Percentiles rank a stretch among this genome's conserved stretches.
Evolutionary conservation across 2,797 vertebrate species (phyloP).

Genomic region (Hemibagrus guttatus): DNA sequence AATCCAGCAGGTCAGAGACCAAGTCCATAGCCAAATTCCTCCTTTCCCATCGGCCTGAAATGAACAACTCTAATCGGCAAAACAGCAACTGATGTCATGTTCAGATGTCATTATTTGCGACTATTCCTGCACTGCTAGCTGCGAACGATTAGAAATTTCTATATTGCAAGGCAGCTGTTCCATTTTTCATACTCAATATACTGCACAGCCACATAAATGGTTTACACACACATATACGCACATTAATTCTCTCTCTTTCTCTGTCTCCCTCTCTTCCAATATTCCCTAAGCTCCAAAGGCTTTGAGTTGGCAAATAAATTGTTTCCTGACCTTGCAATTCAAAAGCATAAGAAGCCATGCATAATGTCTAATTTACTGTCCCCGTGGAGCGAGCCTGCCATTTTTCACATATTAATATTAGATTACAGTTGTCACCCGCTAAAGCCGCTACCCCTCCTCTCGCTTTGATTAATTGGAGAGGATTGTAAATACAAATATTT

Average conservation of each 20-base stretch:
- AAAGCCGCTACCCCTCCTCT: constrained; percentile 75
- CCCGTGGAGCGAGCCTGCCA: constrained; percentile 82
- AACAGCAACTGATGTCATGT: background rate
- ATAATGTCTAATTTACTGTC: constrained; percentile 99
- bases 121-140: background rate
- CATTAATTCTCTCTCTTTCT: constrained; percentile 43
- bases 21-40: constrained; percentile 22
- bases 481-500: constrained; percentile 86
- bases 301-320: constrained; percentile 77
- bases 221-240: constrained; percentile 42
- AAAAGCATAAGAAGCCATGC: constrained; percentile 86
- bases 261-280: constrained; percentile 38
- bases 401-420: constrained; percentile 97
- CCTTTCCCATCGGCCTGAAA: constrained; percentile 7
- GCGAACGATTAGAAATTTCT: constrained; percentile 24
- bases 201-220: constrained; percentile 29
- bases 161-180: constrained; percentile 30
- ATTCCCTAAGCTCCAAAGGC: constrained; percentile 57
- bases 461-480: constrained; percentile 81
- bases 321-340: constrained; percentile 74
- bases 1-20: constrained; percentile 54
- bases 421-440: constrained; percentile 84
- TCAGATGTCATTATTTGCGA: constrained; percentile 19
- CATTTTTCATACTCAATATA: constrained; percentile 45
- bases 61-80: constrained; percentile 23